Evolutionary conservation across 2,888 invertebrate species (phyloP).

Genomic region (Cryptocheilus praepositus): DNA sequence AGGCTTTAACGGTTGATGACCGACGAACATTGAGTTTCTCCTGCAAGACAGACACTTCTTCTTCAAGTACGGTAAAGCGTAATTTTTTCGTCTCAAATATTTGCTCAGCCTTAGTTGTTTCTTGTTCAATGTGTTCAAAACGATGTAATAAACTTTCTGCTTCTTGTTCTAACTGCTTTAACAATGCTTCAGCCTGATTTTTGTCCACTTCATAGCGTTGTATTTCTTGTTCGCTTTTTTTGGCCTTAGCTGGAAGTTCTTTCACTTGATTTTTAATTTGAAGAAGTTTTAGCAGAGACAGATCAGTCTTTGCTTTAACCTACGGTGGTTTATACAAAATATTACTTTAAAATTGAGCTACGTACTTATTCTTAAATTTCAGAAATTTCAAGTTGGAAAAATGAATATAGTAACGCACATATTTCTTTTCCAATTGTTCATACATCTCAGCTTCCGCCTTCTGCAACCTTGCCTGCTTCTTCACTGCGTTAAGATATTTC

Average conservation of each 20-base stretch:
- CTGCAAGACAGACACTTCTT: constrained; percentile 92
- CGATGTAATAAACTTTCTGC: neutral
- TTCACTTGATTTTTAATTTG: constrained; percentile 93
- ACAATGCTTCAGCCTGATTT: neutral
- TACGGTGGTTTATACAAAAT: constrained; percentile 65
- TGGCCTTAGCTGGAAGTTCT: constrained; percentile 76
- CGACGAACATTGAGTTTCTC: constrained; percentile 90
- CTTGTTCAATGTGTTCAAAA: constrained; percentile 4
- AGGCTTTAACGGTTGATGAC: constrained; percentile 89
- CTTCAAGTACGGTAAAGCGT: constrained; percentile 93
- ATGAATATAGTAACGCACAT: constrained; percentile 81
- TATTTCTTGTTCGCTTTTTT: neutral
- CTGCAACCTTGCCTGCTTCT: constrained; percentile 94
- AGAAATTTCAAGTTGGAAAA: neutral
- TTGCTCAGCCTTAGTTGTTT: constrained; percentile 21
- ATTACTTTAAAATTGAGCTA: constrained; percentile 1
- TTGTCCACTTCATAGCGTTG: constrained; percentile 6
- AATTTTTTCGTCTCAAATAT: constrained; percentile 80
- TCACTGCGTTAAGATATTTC: constrained; percentile 94
- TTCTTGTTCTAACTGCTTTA: neutral
- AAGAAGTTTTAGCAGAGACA: constrained; percentile 90
- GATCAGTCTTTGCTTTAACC: constrained; percentile 90
- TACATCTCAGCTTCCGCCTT: constrained; percentile 98
- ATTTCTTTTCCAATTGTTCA: constrained; percentile 89
- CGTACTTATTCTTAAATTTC: neutral